phyloP scores from a whole-genome alignment of 2,888 invertebrate genomes.

The Cotesia congregata region DNA sequence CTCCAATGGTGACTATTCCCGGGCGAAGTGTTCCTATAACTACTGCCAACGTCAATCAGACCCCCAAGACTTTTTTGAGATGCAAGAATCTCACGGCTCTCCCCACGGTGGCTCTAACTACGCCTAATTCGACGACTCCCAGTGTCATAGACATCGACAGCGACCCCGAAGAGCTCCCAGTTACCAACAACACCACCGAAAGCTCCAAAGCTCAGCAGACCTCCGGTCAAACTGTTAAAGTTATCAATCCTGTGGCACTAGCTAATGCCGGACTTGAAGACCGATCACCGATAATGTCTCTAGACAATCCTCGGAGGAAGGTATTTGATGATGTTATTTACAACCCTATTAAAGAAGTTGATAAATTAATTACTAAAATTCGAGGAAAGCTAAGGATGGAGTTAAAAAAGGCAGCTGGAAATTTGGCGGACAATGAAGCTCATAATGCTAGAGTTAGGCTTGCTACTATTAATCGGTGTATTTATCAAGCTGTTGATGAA shows the following conservation, averaged over 20 bases:
- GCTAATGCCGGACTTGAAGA: background rate
- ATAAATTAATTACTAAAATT: constrained; percentile 51
- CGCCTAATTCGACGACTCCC: constrained; percentile 47
- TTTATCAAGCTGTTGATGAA: constrained; percentile 51
- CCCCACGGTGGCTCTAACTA: constrained; percentile 58
- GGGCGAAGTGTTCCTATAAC: constrained; percentile 9
- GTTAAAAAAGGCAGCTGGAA: constrained; percentile 30
- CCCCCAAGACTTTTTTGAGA: constrained; percentile 10
- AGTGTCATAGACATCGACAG: constrained; percentile 61
- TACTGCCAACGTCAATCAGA: constrained; percentile 19
- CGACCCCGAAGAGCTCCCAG: constrained; percentile 55
- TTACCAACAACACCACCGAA: constrained; percentile 14
- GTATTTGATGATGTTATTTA: constrained; percentile 50
- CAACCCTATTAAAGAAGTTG: constrained; percentile 57
- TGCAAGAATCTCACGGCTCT: constrained; percentile 5
- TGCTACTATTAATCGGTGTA: constrained; percentile 53
- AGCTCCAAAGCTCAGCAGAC: background rate
- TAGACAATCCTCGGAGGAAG: constrained; percentile 34
- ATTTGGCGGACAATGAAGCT: constrained; percentile 34
- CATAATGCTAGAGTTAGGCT: constrained; percentile 46
- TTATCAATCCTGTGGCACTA: background rate
- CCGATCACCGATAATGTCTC: background rate
- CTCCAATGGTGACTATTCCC: constrained; percentile 56
- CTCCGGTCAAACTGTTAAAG: background rate
- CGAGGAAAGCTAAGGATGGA: constrained; percentile 49